Evolutionary conservation across 1,140 invertebrate species (phyloP), one percentile per base, ranked within the genome.

Genomic region (Musca domestica): DNA sequence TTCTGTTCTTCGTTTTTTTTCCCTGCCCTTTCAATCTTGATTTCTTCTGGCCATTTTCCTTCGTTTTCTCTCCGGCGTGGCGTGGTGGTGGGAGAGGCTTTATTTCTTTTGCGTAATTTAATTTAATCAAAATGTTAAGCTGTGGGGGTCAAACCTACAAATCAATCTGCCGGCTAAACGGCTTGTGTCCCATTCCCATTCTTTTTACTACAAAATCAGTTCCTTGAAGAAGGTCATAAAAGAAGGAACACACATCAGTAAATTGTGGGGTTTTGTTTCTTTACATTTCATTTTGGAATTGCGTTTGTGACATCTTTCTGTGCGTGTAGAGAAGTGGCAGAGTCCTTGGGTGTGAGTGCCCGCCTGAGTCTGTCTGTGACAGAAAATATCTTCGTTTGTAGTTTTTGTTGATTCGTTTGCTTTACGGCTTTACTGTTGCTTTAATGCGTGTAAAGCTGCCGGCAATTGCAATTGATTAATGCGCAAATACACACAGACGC

Each of bases 101-200:
- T 64, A 6, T 64, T 22, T 48, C 46, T 25, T 41, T 64, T 78
- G 72, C 74, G 76, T 73, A 77, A 77, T 74, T 71, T 67, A 70
- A 80, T 80, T 79, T 79, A 80, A 80, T 80, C 77, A 80, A 61
- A 80, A 77, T 71, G 77, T 64, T 73, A 74, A 75, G 68, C 61
- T 66, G 25, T 61, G 34, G 68, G 68, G 68, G 68, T 69, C 68
- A 69, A 69, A 64, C 68, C 68, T 69, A 69, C 68, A 69, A 69
- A 69, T 69, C 68, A 69, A 69, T 69, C 68, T 66, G 64, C 64
- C 52, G 41, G 52, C 66, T 49, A 51, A 51, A 65, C 46, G 27
- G 56, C 34, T 61, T 61, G 56, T 61, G 48, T 51, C 48, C 17
- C 20, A 51, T 20, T 10, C 34, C 34, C 34, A n/a, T n/a, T n/a